Conservation (phyloP, 2,113 vertebrate species). For the Vombatus ursinus region DNA sequence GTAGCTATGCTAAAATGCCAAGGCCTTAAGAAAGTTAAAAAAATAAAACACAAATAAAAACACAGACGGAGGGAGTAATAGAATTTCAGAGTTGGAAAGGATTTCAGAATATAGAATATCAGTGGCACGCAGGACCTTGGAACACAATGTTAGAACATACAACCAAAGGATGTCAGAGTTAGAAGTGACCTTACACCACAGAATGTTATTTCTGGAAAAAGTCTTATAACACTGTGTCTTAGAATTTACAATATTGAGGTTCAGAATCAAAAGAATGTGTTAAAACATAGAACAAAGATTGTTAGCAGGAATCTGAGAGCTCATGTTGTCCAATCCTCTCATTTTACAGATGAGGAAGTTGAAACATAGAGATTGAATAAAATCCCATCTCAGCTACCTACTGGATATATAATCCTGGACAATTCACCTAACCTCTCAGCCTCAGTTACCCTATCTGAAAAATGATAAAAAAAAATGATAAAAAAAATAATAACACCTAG, state of each 20-base stretch:
- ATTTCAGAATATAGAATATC: constrained; percentile 18
- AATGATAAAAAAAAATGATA: background rate
- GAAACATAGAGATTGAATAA: background rate
- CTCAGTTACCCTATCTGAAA: background rate
- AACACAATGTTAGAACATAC: background rate
- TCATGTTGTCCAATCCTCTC: background rate
- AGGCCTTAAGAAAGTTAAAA: constrained; percentile 41
- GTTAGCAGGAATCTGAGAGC: background rate
- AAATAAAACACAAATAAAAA: constrained; percentile 42
- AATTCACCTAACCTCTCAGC: background rate
- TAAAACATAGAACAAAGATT: background rate
- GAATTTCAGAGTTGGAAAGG: background rate
- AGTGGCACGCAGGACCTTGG: background rate
- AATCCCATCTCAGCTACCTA: background rate
- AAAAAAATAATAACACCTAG: no score
- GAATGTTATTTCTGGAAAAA: background rate
- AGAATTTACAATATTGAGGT: background rate
- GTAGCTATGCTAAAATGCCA: constrained; percentile 48
- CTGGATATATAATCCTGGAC: background rate
- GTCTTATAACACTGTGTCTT: background rate
- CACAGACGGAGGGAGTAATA: background rate
- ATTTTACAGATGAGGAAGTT: background rate
- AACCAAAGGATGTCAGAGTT: background rate
- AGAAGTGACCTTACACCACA: background rate
- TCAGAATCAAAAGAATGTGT: background rate